Conservation (phyloP, 2,113 vertebrate genomes). For the Neodon shergylaensis region DNA sequence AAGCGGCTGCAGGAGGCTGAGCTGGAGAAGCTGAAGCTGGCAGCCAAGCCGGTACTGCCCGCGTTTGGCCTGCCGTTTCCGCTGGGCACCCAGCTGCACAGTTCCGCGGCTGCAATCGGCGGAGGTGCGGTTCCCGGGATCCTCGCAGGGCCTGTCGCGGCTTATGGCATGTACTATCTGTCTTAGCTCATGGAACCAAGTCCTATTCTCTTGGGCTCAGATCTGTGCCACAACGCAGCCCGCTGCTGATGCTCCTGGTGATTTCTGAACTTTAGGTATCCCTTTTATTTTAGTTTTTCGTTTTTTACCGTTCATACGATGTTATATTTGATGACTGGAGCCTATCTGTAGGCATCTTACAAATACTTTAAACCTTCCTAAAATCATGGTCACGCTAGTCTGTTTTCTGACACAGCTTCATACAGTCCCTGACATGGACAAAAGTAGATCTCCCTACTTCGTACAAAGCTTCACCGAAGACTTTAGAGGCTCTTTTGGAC, state of each 20-base stretch:
- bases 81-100: slow-evolving; percentile 88
- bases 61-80: slow-evolving; percentile 97
- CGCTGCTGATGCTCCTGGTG: background rate
- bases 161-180: slow-evolving; percentile 91
- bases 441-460: slow-evolving; percentile 38
- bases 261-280: background rate
- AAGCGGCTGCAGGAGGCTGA: slow-evolving; percentile 98
- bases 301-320: background rate
- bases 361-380: slow-evolving; percentile 82
- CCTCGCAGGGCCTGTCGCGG: slow-evolving; percentile 87
- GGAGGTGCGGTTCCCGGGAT: slow-evolving; percentile 88
- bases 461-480: slow-evolving; percentile 52
- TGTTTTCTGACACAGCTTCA: slow-evolving; percentile 81
- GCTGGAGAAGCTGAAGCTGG: slow-evolving; percentile 98
- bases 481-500: background rate
- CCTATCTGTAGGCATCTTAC: slow-evolving; percentile 31
- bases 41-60: slow-evolving; percentile 95
- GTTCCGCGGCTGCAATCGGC: slow-evolving; percentile 71
- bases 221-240: background rate
- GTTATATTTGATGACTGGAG: background rate
- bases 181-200: slow-evolving; percentile 80
- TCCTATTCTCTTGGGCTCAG: background rate
- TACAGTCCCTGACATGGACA: slow-evolving; percentile 69
- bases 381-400: background rate
- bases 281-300: background rate